phyloP scores from a whole-genome alignment of 2,797 vertebrate species.

The Mus spretus region DNA sequence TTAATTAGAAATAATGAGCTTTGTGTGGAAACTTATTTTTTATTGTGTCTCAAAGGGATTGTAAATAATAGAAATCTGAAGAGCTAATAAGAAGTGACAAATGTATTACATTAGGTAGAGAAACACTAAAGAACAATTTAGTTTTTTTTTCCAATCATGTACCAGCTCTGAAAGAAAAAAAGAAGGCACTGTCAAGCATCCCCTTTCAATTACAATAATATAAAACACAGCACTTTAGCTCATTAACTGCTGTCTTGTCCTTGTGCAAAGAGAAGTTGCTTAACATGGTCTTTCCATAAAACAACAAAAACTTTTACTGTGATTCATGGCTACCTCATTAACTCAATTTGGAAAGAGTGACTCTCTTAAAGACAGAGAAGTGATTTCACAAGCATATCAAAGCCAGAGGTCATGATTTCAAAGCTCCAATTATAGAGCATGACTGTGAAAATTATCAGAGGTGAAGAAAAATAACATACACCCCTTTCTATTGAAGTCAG shows the following conservation, averaged over 20 bases:
- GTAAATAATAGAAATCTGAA: conserved; percentile 83
- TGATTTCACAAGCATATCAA: conserved; percentile 58
- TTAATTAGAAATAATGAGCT: conserved; percentile 84
- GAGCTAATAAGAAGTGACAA: conserved; percentile 84
- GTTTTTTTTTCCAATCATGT: conserved; percentile 55
- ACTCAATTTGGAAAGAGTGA: conserved; percentile 37
- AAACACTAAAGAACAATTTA: conserved; percentile 70
- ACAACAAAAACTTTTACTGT: conserved; percentile 43
- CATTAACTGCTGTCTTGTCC: conserved; percentile 72
- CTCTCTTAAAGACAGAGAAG: conserved; percentile 66
- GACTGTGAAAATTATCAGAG: conserved; percentile 51
- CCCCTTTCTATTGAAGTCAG: background rate
- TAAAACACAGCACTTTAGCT: conserved; percentile 68
- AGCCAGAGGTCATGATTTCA: conserved; percentile 67
- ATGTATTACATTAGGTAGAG: conserved; percentile 76
- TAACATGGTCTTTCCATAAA: conserved; percentile 64
- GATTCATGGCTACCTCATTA: conserved; percentile 38
- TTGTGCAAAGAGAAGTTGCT: conserved; percentile 71
- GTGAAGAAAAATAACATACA: conserved; percentile 25
- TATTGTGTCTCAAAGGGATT: conserved; percentile 76
- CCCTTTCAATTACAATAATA: conserved; percentile 75
- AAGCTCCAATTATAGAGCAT: conserved; percentile 45
- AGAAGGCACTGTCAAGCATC: conserved; percentile 58
- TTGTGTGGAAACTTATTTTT: conserved; percentile 78
- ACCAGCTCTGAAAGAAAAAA: conserved; percentile 60